Conservation (phyloP, 1,140 invertebrate genomes). For the Pemphigus obesinymphae region DNA sequence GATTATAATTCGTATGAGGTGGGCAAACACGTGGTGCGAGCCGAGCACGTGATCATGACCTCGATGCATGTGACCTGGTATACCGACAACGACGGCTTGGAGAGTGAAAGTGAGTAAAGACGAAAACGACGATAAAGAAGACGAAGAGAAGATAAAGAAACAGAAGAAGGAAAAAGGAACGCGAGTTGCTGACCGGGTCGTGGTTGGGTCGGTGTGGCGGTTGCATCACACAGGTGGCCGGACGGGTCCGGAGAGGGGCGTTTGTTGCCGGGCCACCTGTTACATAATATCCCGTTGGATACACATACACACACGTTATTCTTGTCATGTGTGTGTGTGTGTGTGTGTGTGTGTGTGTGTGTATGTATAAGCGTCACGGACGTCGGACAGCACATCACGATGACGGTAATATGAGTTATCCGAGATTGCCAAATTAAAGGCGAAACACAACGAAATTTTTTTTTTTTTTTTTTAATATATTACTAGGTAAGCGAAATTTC, state of each 20-base stretch:
- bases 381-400: too few species aligned
- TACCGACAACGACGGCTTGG: too few species aligned
- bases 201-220: background rate
- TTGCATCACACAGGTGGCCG: background rate
- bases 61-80: conserved; percentile 16
- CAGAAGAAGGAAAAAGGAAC: conserved; percentile 11
- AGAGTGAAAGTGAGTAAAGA: background rate
- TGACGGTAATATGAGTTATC: background rate
- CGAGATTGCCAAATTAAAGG: too few species aligned
- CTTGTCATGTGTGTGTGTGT: background rate
- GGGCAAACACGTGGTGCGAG: background rate
- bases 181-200: conserved; percentile 1
- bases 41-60: conserved; percentile 8
- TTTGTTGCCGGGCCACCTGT: conserved; percentile 2
- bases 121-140: background rate
- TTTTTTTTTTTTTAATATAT: too few species aligned
- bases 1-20: background rate
- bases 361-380: too few species aligned
- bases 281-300: background rate
- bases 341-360: too few species aligned
- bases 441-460: too few species aligned
- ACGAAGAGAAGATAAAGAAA: background rate
- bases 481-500: too few species aligned
- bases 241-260: conserved; percentile 3
- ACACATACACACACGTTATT: background rate